phyloP scores from a whole-genome alignment of 2,797 vertebrate genomes.

The Dendrocincla fuliginosa region DNA sequence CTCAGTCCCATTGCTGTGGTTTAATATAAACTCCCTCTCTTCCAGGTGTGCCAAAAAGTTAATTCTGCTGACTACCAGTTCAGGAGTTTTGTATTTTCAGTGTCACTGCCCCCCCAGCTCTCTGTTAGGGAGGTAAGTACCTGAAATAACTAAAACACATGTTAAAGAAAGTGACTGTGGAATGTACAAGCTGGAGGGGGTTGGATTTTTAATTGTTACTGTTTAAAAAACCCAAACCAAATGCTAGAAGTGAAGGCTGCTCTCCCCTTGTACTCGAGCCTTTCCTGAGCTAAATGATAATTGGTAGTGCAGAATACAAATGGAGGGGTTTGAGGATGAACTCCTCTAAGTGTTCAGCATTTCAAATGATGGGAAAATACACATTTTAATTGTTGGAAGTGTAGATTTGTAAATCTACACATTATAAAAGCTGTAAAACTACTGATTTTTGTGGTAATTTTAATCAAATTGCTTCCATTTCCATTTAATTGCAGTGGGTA shows the following conservation, averaged over 20 bases:
- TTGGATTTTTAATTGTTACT: neutral
- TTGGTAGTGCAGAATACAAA: neutral
- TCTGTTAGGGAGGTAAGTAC: conserved; percentile 91
- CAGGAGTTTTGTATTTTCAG: conserved; percentile 86
- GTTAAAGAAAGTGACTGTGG: neutral
- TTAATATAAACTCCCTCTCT: conserved; percentile 12
- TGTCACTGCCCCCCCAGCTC: conserved; percentile 93
- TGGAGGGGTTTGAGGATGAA: neutral
- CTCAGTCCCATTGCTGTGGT: neutral
- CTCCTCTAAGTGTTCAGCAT: neutral
- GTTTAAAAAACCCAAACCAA: neutral
- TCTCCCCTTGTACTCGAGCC: neutral
- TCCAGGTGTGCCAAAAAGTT: conserved; percentile 86
- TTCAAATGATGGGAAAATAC: neutral
- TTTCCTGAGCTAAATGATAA: conserved; percentile 17
- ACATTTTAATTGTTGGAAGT: neutral
- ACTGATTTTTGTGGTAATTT: neutral
- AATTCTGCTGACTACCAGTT: conserved; percentile 85
- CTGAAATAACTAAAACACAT: neutral
- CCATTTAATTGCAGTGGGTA: neutral
- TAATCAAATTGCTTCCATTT: neutral
- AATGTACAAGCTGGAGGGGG: neutral
- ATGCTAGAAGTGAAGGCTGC: neutral
- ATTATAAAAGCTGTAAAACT: neutral
- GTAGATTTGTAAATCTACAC: neutral